phyloP scores from a whole-genome alignment of 1,140 invertebrate species.

The Diabrotica undecimpunctata region DNA sequence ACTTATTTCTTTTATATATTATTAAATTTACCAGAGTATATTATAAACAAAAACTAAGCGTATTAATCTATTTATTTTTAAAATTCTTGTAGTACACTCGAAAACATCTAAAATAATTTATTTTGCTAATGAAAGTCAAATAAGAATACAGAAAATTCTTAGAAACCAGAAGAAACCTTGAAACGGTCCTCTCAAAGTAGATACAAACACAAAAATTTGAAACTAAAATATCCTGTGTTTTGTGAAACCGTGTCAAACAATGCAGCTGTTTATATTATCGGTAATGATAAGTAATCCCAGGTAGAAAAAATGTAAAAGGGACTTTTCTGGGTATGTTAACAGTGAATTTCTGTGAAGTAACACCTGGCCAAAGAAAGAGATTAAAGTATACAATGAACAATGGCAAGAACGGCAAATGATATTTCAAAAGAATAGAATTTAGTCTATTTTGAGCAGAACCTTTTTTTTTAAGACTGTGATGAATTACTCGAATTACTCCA shows the following conservation, averaged over 20 bases:
- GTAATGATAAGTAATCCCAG: slow-evolving; percentile 29
- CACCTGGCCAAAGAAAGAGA: slow-evolving; percentile 22
- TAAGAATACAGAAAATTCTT: too few relatives aligned
- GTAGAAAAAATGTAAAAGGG: slow-evolving; percentile 21
- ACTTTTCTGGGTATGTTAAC: slow-evolving; percentile 18
- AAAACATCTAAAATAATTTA: too few relatives aligned
- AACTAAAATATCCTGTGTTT: slow-evolving; percentile 22
- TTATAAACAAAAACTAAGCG: too few relatives aligned
- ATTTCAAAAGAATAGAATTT: slow-evolving; percentile 1
- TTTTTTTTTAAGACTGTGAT: not conserved
- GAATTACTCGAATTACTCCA: not conserved
- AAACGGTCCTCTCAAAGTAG: too few relatives aligned
- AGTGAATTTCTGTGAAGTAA: slow-evolving; percentile 20
- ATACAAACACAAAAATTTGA: slow-evolving; percentile 9
- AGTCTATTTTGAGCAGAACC: not conserved
- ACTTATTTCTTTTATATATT: too few relatives aligned
- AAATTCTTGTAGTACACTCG: too few relatives aligned
- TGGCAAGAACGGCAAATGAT: slow-evolving; percentile 6
- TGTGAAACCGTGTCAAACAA: slow-evolving; percentile 27
- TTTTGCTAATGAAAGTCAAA: too few relatives aligned
- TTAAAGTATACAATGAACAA: slow-evolving; percentile 22
- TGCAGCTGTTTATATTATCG: slow-evolving; percentile 28
- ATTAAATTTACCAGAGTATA: too few relatives aligned
- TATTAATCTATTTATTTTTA: too few relatives aligned
- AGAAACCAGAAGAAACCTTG: too few relatives aligned